A percentile compares a stretch with the other conserved stretches of the same genome.
Conservation (phyloP, 2,113 vertebrate genomes). For the Melanerpes aurifrons region DNA sequence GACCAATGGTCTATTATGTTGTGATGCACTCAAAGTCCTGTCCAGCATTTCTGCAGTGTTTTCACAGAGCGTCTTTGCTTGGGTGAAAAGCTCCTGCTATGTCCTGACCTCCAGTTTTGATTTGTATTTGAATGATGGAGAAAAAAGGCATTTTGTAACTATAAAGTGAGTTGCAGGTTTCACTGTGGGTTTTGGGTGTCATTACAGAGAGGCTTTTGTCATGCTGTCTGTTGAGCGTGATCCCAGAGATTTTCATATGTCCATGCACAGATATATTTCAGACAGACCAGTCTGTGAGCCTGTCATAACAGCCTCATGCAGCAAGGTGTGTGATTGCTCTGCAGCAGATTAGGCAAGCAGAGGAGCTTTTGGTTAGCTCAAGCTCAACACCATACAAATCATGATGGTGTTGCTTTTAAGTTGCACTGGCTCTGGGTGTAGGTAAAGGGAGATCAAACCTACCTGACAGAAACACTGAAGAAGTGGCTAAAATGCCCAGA, state of each 20-base stretch:
- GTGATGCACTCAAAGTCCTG: neutral
- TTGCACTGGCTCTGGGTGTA: neutral
- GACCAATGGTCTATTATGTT: neutral
- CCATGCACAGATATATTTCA: neutral
- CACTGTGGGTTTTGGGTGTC: neutral
- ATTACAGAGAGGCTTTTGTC: neutral
- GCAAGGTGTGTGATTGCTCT: neutral
- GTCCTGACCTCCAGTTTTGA: neutral
- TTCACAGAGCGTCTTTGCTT: neutral
- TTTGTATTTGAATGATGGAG: neutral
- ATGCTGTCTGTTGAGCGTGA: neutral
- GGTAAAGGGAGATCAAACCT: neutral
- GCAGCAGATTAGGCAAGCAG: rapidly evolving
- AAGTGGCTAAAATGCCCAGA: neutral
- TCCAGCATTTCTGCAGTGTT: neutral
- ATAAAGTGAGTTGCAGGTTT: neutral
- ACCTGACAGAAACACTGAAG: neutral
- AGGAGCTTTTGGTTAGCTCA: neutral
- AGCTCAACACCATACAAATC: neutral
- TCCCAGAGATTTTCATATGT: neutral
- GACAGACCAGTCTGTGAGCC: neutral
- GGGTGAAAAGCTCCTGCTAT: neutral
- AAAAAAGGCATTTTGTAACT: neutral
- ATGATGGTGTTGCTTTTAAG: neutral
- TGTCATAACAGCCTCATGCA: neutral